Evolutionary conservation across 2,797 vertebrate species (phyloP).

Genomic region (Vespertilio murinus): DNA sequence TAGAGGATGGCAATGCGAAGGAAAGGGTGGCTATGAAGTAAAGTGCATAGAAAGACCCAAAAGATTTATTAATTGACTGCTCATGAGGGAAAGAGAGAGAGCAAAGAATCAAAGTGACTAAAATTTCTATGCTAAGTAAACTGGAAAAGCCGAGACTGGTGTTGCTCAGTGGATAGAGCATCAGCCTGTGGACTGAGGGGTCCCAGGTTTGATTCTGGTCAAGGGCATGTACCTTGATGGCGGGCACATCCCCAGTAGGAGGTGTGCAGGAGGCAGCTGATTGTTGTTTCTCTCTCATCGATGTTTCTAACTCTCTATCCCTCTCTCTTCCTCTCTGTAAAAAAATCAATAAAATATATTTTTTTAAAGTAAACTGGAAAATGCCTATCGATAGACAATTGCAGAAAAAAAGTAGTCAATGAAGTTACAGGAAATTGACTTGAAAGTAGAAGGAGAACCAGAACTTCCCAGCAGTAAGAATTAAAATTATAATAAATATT

Average conservation of each 20-base stretch:
- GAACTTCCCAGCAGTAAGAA: background rate
- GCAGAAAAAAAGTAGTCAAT: background rate
- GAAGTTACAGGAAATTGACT: background rate
- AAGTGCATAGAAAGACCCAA: background rate
- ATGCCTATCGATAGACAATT: background rate
- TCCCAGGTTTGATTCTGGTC: too few relatives aligned
- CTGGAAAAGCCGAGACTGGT: too few relatives aligned
- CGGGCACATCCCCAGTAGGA: too few relatives aligned
- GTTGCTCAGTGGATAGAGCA: too few relatives aligned
- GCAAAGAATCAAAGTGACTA: background rate
- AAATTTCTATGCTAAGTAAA: slow-evolving; percentile 22
- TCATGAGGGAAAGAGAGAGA: background rate
- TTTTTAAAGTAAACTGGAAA: slow-evolving; percentile 22
- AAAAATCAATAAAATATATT: too few relatives aligned
- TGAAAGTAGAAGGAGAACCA: slow-evolving; percentile 8
- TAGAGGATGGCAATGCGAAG: background rate
- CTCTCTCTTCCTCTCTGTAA: too few relatives aligned
- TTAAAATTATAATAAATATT: background rate
- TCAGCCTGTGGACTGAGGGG: too few relatives aligned
- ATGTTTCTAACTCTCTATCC: too few relatives aligned
- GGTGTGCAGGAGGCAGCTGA: too few relatives aligned
- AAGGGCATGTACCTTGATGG: too few relatives aligned
- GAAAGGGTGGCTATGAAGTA: background rate
- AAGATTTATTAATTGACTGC: background rate
- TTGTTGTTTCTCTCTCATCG: too few relatives aligned